phyloP scores from a whole-genome alignment of 2,113 vertebrate species.

The Phylloscopus trochilus region DNA sequence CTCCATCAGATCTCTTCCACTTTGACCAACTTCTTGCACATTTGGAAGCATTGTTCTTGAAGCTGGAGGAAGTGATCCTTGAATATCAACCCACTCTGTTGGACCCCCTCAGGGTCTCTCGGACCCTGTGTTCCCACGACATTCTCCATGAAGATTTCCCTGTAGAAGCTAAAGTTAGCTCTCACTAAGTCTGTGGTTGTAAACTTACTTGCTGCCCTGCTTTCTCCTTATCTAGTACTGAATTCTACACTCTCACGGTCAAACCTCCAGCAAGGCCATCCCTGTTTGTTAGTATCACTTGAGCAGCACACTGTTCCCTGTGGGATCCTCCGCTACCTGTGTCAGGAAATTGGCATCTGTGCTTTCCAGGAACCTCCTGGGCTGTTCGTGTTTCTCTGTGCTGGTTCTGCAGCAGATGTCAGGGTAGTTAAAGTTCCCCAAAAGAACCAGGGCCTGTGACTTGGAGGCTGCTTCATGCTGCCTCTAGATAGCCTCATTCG shows the following conservation, averaged over 20 bases:
- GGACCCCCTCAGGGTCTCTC: not conserved
- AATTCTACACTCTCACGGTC: not conserved
- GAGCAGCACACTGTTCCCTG: not conserved
- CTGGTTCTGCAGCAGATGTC: not conserved
- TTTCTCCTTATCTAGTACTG: not conserved
- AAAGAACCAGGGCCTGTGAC: not conserved
- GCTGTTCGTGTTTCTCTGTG: not conserved
- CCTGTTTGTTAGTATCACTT: not conserved
- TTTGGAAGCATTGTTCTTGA: not conserved
- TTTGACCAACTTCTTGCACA: not conserved
- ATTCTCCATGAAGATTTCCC: not conserved
- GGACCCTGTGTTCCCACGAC: not conserved
- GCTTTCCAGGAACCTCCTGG: not conserved
- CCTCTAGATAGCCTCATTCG: not conserved
- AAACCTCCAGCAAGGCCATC: not conserved
- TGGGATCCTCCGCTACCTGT: not conserved
- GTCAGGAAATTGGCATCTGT: not conserved
- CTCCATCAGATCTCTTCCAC: not conserved
- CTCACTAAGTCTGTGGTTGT: not conserved
- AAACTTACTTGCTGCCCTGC: not conserved
- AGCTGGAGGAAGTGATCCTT: not conserved
- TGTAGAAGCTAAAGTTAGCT: not conserved
- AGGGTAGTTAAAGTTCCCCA: not conserved
- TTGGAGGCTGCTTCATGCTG: not conserved
- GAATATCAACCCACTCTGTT: not conserved